Evolutionary conservation across 2,888 invertebrate genomes (phyloP), one percentile per base, ranked within the genome.

Genomic region (Orthosia cruda): DNA sequence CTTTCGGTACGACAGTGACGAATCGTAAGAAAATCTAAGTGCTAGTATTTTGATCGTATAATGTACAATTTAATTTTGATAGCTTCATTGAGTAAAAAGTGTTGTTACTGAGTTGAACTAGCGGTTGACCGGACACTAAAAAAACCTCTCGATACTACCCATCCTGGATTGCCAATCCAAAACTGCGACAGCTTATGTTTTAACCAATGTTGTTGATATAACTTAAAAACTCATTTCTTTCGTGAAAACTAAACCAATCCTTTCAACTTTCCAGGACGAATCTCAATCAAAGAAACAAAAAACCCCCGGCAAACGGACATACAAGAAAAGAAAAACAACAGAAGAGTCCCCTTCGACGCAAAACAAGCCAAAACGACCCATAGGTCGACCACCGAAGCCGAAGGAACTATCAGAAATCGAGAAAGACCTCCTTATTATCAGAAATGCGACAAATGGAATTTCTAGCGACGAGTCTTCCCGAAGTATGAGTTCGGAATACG

Each of bases 361-460:
- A 74, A 89, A 73, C 15, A 94, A 95, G 68, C 86, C 91, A 0
- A 94, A 94, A 78, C 90, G 89, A 2, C 91, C 92, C 0, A 81
- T 92, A 12, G 92, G 94, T 0, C 88, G 93, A 47, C 94, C 94
- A 0, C 88, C 91, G 1, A 95, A 95, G 45, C 95, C 95, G 0
- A 91, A 91, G 78, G 95, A 96, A 69, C 85, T 96, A 0, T 95
- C 95, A 0, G 96, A 96, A 45, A 95, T 96, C 1, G 96, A 96
- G 68, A 96, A 96, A 74, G 96, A 96, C 75, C 85, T 96, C 0
- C 80, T 96, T 0, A 96, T 96, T 1, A 97, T 97, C 3, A 93
- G 93, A 68, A 96, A 90, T 26, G 97, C 96, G 0, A 94, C 95
- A 0, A 94, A 90, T 61, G 89, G 91, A 0, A 71, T 93, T 1